Percentiles rank a stretch among this genome's conserved stretches.
phyloP scores from a whole-genome alignment of 2,797 vertebrate genomes.

The Graptemys geographica region DNA sequence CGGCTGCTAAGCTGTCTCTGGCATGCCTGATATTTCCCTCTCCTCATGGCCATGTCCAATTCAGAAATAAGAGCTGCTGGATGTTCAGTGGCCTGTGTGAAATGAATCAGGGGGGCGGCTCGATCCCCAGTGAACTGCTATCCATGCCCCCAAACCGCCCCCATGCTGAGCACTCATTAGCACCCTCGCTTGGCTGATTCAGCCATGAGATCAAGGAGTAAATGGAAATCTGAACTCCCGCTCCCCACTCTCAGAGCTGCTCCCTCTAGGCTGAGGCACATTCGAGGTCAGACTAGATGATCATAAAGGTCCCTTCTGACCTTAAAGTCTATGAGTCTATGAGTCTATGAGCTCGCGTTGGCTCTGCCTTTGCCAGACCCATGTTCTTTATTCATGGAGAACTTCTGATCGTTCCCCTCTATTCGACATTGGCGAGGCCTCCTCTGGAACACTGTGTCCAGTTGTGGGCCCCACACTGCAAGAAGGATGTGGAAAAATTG shows the following conservation, averaged over 20 bases:
- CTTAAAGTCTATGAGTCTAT: no score
- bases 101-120: rapidly evolving
- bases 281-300: no score
- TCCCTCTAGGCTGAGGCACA: no score
- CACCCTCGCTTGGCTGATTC: not conserved
- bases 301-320: no score
- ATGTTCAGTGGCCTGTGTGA: rapidly evolving
- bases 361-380: not conserved
- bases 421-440: no score
- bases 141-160: not conserved
- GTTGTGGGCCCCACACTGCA: no score
- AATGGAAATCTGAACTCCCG: not conserved
- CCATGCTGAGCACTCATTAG: rapidly evolving
- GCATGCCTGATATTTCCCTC: not conserved
- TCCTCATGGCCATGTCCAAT: not conserved
- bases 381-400: no score
- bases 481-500: no score
- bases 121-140: not conserved
- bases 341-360: no score
- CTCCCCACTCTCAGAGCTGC: no score
- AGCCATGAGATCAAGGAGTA: not conserved
- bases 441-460: no score
- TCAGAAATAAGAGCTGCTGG: not conserved
- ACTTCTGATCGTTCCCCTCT: no score
- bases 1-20: conserved; percentile 10